Base-by-base conservation (phyloP, 2,888 invertebrate species). In the Liopterus haemorrhoidalis region DNA sequence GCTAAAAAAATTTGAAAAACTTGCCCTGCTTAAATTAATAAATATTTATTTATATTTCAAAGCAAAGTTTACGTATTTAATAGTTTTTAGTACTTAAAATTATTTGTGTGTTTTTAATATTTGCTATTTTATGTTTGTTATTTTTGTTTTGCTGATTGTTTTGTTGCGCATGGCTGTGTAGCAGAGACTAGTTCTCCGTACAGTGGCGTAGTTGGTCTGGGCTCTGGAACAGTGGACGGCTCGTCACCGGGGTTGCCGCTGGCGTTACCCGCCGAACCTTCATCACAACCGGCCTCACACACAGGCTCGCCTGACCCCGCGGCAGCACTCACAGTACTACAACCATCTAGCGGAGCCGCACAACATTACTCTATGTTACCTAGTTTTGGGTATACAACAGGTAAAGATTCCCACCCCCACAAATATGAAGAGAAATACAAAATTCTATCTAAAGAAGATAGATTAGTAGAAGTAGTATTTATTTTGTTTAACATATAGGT, bases 311-410 rank as follows among this genome's bases (percentile, higher is more conserved):
- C 69, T 5, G 69, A 70, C 59, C 67, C 69, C 30, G 60, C 67
- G 20, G 68, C 66, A 15, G 30, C 37, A 36, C 58, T 69, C 41
- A 67, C 68, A 58, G 75, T 81, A 51, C 70, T 82, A 52, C 79
- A 81, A 61, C 75, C 81, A 31, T 74, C 75, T 54, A 72, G 70
- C 51, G 71, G 69, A 58, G 67, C 71, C 51, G 69, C 71, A 53
- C 72, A 74, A 50, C 74, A 75, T 55, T 77, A 79, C 59, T 73
- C 78, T 57, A 77, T 79, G 74, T 70, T 81, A 57, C 81, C 81
- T 51, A 79, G 79, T 70, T 81, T 81, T 65, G 79, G 79, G 68
- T 82, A 81, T 63, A 73, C 80, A 49, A 71, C 81, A 76, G 81
- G 81, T 68, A 31, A 9, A 37, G 18, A 32, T 32, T 15, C 32